Base-by-base conservation (phyloP, 2,797 vertebrate species). In the Myiotriccus ornatus region DNA sequence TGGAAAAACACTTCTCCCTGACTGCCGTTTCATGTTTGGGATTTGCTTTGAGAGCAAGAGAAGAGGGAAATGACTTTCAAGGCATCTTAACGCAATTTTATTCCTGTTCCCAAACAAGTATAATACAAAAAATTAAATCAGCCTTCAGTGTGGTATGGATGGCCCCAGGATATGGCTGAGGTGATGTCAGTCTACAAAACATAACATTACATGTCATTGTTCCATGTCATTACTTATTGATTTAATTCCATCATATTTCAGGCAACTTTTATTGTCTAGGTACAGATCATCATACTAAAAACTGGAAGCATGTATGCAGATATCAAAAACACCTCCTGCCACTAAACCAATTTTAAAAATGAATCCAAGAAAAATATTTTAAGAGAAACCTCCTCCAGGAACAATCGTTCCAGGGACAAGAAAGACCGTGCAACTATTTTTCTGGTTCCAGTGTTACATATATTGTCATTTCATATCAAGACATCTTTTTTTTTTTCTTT, bases 241-340 rank as follows among this genome's bases (percentile, higher is more conserved):
- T 96, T 95, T 91, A 91, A 94, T 96, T 94, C 93, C 94, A 74
- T 84, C 77, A 10, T 67, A 69, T 84, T 91, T 93, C 89, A 93
- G 94, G 73, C 73, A 93, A 93, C 77, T 79, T 92, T 73, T 79
- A 90, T 91, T 93, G 76, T 84, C 89, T 90, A 32, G 79, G 28
- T 88, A 90, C 55, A 94, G 85, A 77, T 87, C 63, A 55, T 56
- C 87, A 34, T 73, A 56, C 79, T 93, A 83, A 85, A 80, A 90
- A 89, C 46, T 75, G 86, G 55, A 81, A 92, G 84, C 44, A 56
- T 1, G 14, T 94, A 92, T 84, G 90, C 78, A 95, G 85, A 82
- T 89, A 93, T 49, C 44, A 94, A 92, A 87, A 80, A 30, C 41
- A 41, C 24, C 55, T 93, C 71, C 52, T 81, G 80, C 49, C 47